These are phyloP conservation scores for Phalacrocorax aristotelis DNA, from an alignment of 2,113 vertebrate species.

Conservation along the genomic window DNA sequence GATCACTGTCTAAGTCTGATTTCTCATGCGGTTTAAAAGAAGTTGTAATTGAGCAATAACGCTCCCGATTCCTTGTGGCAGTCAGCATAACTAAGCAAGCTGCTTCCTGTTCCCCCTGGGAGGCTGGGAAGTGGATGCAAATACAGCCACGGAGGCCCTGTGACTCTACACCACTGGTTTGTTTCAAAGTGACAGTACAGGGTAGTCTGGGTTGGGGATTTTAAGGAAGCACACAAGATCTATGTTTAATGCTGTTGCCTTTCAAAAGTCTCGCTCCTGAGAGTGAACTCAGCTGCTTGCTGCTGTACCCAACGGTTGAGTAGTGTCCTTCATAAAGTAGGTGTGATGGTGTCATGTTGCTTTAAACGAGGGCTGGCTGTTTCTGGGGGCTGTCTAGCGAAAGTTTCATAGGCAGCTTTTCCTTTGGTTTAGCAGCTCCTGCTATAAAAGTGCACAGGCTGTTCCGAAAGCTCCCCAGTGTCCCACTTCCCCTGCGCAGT, in stretches of 20 bases:
- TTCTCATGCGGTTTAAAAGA: neutral
- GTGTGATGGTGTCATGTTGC: neutral
- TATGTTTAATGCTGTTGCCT: neutral
- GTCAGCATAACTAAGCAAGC: neutral
- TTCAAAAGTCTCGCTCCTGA: neutral
- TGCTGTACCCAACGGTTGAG: neutral
- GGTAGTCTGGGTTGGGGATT: neutral
- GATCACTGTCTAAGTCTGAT: neutral
- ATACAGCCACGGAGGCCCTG: no score
- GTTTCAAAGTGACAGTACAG: neutral
- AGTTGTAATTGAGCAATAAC: neutral
- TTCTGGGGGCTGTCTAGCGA: neutral
- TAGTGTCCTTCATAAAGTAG: neutral
- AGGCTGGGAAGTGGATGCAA: neutral
- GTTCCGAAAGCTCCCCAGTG: neutral
- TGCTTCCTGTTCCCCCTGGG: neutral
- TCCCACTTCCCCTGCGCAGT: neutral
- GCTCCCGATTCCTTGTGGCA: neutral
- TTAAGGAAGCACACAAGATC: neutral
- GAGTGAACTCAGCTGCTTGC: rapidly evolving
- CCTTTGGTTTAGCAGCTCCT: neutral
- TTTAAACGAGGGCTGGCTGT: neutral
- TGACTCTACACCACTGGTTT: neutral
- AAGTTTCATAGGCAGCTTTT: neutral
- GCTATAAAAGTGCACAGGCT: neutral